phyloP scores from a whole-genome alignment of 2,113 vertebrate genomes.

The Mobula hypostoma region DNA sequence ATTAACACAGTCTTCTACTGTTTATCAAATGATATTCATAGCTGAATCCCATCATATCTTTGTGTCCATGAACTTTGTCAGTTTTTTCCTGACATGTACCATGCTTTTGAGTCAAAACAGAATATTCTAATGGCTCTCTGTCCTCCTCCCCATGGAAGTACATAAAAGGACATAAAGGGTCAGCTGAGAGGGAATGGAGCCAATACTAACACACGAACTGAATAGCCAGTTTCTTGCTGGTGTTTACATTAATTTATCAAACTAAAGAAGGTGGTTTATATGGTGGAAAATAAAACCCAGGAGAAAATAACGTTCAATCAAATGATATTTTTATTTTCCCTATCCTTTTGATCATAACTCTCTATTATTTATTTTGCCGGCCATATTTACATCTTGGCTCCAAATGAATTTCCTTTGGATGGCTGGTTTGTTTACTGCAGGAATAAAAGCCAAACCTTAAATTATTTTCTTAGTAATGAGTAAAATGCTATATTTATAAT shows the following conservation, averaged over 20 bases:
- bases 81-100: neutral
- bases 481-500: neutral
- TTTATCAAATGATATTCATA: neutral
- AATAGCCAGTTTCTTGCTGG: neutral
- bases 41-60: neutral
- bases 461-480: neutral
- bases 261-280: neutral
- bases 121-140: neutral
- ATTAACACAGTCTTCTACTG: neutral
- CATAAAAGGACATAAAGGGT: neutral
- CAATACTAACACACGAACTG: neutral
- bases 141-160: neutral
- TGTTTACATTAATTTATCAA: neutral
- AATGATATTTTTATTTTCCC: neutral
- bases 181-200: neutral
- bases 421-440: neutral
- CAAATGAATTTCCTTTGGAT: neutral
- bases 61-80: neutral
- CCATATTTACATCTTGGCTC: neutral
- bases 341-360: neutral
- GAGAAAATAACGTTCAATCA: conserved; percentile 1
- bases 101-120: neutral
- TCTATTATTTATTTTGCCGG: neutral
- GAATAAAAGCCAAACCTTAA: neutral
- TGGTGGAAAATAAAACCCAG: neutral